These are phyloP conservation scores for Nesidiocoris tenuis DNA, from an alignment of 2,888 invertebrate genomes.

Conservation along the genomic window DNA sequence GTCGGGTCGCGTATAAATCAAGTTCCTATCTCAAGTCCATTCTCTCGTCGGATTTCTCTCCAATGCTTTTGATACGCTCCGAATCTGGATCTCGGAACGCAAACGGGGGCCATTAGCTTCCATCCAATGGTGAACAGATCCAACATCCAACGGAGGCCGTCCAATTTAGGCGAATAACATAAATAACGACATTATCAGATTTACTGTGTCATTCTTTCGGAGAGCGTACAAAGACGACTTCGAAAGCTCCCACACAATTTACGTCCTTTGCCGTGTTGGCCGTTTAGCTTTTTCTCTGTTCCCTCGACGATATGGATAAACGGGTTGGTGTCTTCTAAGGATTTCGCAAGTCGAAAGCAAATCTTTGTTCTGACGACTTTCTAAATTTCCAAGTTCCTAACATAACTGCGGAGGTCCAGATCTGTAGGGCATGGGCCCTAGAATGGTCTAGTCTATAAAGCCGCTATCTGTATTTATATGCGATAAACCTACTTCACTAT, in stretches of 20 bases:
- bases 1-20: not conserved
- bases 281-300: not conserved
- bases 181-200: not conserved
- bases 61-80: not conserved
- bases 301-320: no score
- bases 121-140: not conserved
- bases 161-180: not conserved
- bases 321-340: no score
- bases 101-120: not conserved
- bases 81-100: not conserved
- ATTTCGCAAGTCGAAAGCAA: no score
- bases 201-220: not conserved
- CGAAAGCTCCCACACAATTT: not conserved
- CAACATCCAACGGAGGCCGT: not conserved
- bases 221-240: not conserved
- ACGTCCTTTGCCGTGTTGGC: not conserved
- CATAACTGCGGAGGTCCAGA: no score
- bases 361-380: no score
- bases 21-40: not conserved
- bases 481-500: no score
- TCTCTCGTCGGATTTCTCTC: not conserved
- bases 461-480: no score
- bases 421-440: no score
- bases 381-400: no score
- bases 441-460: no score